Evolutionary conservation across 2,888 invertebrate genomes (phyloP).

Genomic region (Piscicola geometra): DNA sequence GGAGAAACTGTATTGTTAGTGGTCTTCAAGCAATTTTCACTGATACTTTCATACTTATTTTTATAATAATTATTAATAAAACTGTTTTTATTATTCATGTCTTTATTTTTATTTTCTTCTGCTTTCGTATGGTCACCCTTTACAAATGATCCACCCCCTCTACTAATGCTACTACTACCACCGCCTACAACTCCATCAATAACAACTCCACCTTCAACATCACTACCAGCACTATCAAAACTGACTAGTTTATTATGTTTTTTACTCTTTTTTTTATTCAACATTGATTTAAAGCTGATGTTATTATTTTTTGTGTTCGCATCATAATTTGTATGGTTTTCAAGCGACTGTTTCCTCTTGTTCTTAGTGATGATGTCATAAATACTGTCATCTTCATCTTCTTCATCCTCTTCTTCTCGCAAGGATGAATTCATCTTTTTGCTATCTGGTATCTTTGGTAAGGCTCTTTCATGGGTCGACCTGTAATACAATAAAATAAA

Average conservation of each 20-base stretch:
- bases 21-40: neutral
- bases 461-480: slow-evolving; percentile 40
- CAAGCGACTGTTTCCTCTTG: slow-evolving; percentile 18
- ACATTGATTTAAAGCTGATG: too few relatives aligned
- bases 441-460: slow-evolving; percentile 41
- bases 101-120: too few relatives aligned
- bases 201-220: too few relatives aligned
- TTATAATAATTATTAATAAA: too few relatives aligned
- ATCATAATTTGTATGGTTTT: neutral
- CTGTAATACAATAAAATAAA: neutral
- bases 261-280: too few relatives aligned
- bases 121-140: too few relatives aligned
- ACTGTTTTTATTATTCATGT: too few relatives aligned
- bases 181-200: too few relatives aligned
- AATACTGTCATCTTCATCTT: slow-evolving; percentile 38
- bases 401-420: slow-evolving; percentile 36
- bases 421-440: neutral
- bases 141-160: too few relatives aligned
- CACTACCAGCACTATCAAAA: too few relatives aligned
- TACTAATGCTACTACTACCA: too few relatives aligned
- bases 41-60: neutral
- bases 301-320: neutral
- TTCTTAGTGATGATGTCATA: slow-evolving; percentile 40
- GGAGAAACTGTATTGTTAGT: neutral
- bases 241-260: too few relatives aligned